Percentiles rank a stretch among this genome's conserved stretches.
These are phyloP conservation scores for Aselliscus stoliczkanus DNA, from an alignment of 2,797 vertebrate species.

Conservation along the genomic window DNA sequence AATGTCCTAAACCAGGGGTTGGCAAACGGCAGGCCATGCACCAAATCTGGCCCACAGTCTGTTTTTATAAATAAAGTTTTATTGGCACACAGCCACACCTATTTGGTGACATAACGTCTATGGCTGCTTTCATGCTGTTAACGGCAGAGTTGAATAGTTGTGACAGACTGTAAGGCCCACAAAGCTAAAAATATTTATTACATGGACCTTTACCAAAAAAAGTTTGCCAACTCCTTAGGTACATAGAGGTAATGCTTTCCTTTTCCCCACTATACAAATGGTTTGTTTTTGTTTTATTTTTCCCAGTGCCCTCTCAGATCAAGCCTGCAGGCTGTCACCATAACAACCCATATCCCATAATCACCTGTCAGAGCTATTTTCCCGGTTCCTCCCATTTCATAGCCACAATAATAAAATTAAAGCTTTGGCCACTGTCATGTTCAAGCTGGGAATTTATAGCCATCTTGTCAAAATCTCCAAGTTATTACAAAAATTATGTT, in stretches of 20 bases:
- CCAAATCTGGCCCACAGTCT: neutral
- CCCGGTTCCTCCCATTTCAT: neutral
- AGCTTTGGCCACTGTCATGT: neutral
- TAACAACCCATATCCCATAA: neutral
- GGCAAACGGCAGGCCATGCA: too few relatives aligned
- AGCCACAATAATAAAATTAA: neutral
- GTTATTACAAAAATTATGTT: neutral
- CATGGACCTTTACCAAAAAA: neutral
- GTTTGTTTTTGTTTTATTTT: neutral
- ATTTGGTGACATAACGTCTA: neutral
- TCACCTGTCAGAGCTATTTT: neutral
- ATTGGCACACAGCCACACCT: neutral
- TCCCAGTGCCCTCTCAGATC: neutral
- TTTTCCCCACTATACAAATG: neutral
- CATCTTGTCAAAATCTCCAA: neutral
- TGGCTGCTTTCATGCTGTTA: neutral
- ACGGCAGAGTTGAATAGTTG: neutral
- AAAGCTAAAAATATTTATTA: neutral
- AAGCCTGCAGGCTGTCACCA: neutral
- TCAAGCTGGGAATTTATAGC: neutral
- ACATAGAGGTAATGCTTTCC: neutral
- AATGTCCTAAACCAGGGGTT: neutral
- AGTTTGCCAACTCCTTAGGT: neutral
- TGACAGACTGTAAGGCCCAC: neutral
- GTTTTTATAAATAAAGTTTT: constrained; percentile 21